A percentile compares a stretch with the other conserved stretches of the same genome.
These are phyloP conservation scores for Takifugu flavidus DNA, from an alignment of 2,113 vertebrate species.

Conservation along the genomic window DNA sequence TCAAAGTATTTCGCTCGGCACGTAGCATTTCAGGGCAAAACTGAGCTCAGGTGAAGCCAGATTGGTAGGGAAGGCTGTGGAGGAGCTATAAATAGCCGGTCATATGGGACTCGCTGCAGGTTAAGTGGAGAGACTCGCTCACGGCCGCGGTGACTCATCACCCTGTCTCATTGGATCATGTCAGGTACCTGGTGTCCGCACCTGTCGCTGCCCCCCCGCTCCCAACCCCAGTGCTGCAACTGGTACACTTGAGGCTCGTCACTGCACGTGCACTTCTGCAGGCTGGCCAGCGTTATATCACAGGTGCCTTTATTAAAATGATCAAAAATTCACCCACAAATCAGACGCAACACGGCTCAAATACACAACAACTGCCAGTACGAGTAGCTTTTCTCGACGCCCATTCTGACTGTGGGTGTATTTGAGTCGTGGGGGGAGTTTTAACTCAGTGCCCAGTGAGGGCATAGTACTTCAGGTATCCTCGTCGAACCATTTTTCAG, in stretches of 20 bases:
- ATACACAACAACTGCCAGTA: too few relatives aligned
- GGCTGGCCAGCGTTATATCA: too few relatives aligned
- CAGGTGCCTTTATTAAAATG: too few relatives aligned
- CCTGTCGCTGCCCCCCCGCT: conserved; percentile 34
- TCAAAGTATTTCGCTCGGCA: background rate
- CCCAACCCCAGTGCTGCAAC: background rate
- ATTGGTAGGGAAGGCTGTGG: conserved; percentile 31
- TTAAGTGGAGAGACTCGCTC: conserved; percentile 44
- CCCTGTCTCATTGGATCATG: conserved; percentile 60
- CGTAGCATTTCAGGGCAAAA: conserved; percentile 18
- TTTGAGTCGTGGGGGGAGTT: too few relatives aligned
- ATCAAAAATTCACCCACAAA: too few relatives aligned
- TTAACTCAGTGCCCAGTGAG: too few relatives aligned
- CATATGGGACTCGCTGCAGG: conserved; percentile 48
- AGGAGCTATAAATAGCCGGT: conserved; percentile 66
- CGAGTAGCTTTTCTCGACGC: too few relatives aligned
- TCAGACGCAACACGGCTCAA: conserved; percentile 1
- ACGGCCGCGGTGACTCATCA: conserved; percentile 50
- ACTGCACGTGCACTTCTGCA: conserved; percentile 2
- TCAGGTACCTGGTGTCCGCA: conserved; percentile 62
- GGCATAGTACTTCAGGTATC: too few relatives aligned
- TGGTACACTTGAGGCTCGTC: background rate
- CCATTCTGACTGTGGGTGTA: too few relatives aligned
- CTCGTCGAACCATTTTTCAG: too few relatives aligned
- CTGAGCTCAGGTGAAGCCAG: conserved; percentile 28